Evolutionary conservation across 2,888 invertebrate species (phyloP).

Genomic region (Acronicta psi): DNA sequence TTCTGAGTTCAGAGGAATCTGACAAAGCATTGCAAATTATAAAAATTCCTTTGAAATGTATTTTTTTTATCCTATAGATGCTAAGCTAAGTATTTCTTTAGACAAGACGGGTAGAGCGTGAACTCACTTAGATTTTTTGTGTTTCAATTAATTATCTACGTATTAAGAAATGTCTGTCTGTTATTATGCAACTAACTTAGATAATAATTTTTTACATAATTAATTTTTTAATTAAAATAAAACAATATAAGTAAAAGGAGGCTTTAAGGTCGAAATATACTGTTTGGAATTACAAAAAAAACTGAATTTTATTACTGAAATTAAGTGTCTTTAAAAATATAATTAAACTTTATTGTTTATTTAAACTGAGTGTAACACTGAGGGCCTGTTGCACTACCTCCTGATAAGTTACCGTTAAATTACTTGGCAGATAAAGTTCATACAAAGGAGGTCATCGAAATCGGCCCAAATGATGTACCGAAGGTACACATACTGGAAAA

Average conservation of each 20-base stretch:
- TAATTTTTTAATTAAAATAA: not conserved
- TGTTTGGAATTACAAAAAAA: too few species aligned
- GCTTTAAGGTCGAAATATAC: not conserved
- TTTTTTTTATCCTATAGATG: slow-evolving; percentile 17
- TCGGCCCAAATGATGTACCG: too few species aligned
- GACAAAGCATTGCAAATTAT: slow-evolving; percentile 16
- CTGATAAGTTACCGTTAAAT: too few species aligned
- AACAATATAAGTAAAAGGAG: slow-evolving; percentile 1
- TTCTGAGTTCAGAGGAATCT: too few species aligned
- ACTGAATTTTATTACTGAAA: too few species aligned
- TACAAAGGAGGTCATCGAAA: too few species aligned
- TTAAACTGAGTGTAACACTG: too few species aligned
- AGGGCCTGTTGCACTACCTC: too few species aligned
- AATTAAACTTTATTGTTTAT: too few species aligned
- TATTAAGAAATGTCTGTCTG: slow-evolving; percentile 21
- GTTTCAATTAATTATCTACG: slow-evolving; percentile 31
- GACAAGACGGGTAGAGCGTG: slow-evolving; percentile 34
- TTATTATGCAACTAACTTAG: not conserved
- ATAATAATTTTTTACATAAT: not conserved
- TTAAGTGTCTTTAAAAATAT: too few species aligned
- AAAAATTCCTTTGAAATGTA: slow-evolving; percentile 26
- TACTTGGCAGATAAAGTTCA: too few species aligned
- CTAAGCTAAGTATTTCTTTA: slow-evolving; percentile 7
- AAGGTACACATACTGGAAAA: too few species aligned
- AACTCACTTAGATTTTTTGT: slow-evolving; percentile 35